A percentile compares a stretch with the other conserved stretches of the same genome.
These are phyloP conservation scores for Meandrusa payeni DNA, from an alignment of 2,888 invertebrate species.

Conservation along the genomic window DNA sequence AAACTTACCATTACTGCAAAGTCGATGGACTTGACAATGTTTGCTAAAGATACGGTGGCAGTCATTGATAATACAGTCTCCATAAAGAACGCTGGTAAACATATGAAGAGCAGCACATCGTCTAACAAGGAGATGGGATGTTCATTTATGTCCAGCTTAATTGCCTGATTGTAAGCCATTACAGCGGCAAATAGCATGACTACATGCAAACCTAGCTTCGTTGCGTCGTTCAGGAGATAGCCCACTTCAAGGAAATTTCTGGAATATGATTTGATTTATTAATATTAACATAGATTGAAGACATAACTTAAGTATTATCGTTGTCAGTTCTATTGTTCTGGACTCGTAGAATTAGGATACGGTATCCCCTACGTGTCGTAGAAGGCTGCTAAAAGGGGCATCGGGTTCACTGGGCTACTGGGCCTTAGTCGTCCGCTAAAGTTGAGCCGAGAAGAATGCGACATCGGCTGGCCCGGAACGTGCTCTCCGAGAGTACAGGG, in stretches of 20 bases:
- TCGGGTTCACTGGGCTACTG: too few relatives aligned
- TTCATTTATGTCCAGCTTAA: conserved; percentile 83
- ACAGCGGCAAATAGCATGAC: conserved; percentile 81
- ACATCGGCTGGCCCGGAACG: too few relatives aligned
- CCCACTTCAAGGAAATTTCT: conserved; percentile 74
- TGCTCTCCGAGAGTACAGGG: too few relatives aligned
- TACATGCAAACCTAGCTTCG: conserved; percentile 76
- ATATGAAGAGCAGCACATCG: conserved; percentile 85
- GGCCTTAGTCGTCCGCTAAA: too few relatives aligned
- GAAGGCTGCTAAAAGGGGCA: too few relatives aligned
- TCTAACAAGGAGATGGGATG: conserved; percentile 84
- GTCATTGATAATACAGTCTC: conserved; percentile 85
- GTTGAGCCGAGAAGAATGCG: too few relatives aligned
- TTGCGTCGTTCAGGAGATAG: conserved; percentile 68
- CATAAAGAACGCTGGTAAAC: conserved; percentile 86
- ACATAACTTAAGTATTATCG: too few relatives aligned
- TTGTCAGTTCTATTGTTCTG: too few relatives aligned
- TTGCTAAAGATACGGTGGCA: conserved; percentile 80
- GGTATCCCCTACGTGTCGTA: too few relatives aligned
- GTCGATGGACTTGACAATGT: conserved; percentile 74
- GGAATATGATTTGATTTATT: conserved; percentile 34
- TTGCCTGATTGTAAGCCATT: conserved; percentile 83
- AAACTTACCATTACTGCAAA: conserved; percentile 77
- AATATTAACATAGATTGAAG: background rate
- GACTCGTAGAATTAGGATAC: too few relatives aligned